phyloP scores from a whole-genome alignment of 2,113 vertebrate species.

The Clarias magur region DNA sequence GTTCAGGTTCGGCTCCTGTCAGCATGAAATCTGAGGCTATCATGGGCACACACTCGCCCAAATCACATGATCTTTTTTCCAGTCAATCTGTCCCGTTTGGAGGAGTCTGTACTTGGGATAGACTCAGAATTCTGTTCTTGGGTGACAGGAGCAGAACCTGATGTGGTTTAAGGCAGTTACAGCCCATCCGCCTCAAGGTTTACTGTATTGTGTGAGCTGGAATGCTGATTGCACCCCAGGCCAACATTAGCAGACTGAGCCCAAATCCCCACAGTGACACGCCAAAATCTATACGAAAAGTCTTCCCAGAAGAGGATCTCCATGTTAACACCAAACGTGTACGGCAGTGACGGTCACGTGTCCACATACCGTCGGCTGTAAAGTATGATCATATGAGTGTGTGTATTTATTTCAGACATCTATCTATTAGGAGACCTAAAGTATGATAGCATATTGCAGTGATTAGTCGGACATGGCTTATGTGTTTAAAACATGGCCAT shows the following conservation, averaged over 20 bases:
- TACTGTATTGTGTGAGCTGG: not conserved
- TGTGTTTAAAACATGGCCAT: not conserved
- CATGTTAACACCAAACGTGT: not conserved
- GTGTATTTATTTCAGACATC: not conserved
- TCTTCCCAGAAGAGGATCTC: not conserved
- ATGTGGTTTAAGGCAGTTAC: too few species aligned
- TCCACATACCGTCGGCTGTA: not conserved
- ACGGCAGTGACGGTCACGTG: not conserved
- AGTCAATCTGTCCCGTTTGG: too few species aligned
- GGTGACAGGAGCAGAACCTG: too few species aligned
- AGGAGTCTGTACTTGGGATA: too few species aligned
- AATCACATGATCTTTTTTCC: too few species aligned
- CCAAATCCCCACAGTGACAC: not conserved
- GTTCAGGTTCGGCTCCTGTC: too few species aligned
- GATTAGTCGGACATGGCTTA: not conserved
- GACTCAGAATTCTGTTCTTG: too few species aligned
- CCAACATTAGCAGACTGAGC: not conserved
- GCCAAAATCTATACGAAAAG: not conserved
- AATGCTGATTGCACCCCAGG: not conserved
- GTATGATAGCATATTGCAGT: not conserved
- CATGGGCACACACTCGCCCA: too few species aligned
- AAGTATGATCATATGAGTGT: not conserved
- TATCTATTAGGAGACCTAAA: not conserved
- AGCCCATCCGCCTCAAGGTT: too few species aligned
- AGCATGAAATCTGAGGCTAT: too few species aligned